Base-by-base conservation (phyloP, 1,140 invertebrate genomes). In the Eciton burchellii region DNA sequence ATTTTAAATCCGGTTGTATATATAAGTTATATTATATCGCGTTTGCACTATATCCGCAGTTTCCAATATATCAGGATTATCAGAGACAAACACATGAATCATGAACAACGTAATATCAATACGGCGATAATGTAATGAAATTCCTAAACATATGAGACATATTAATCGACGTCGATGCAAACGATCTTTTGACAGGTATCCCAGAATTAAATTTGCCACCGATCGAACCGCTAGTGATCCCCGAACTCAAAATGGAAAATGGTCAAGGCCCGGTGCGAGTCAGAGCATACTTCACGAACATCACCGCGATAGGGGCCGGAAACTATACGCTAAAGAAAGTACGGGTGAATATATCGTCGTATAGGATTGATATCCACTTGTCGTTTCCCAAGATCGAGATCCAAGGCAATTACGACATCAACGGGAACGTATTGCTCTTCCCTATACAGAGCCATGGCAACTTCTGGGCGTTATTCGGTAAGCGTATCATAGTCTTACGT, bases 381-480 rank as follows among this genome's bases (percentile, higher is more conserved):
- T 93, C 93, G 9, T 94, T 97, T 11, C 96, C 97, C 0, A 95
- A 95, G 65, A 96, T 97, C 63, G 96, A 97, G 88, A 95, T 96
- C 11, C 95, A 95, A 14, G 97, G 97, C 19, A 95, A 94, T 71
- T 97, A 97, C 89, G 96, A 97, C 77, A 96, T 97, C 0, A 95
- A 94, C 3, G 97, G 96, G 19, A 96, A 97, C 83, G 96, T 97
- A 56, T 92, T 97, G 1, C 93, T 97, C 1, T 96, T 97, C 87
- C 96, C 96, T 0, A 96, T 97, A 8, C 94, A 96, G 68, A 97
- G 96, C 11, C 95, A 96, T 76, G 97, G 96, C 54, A 95, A 97
- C 82, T 97, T 97, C 91, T 97, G 96, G 96, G 96, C 96, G 2
- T 94, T 95, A 41, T 97, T 97, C 87, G 94, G 97, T 97, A 93